Evolutionary conservation across 2,797 vertebrate species (phyloP).

Genomic region (Ammospiza maritima): DNA sequence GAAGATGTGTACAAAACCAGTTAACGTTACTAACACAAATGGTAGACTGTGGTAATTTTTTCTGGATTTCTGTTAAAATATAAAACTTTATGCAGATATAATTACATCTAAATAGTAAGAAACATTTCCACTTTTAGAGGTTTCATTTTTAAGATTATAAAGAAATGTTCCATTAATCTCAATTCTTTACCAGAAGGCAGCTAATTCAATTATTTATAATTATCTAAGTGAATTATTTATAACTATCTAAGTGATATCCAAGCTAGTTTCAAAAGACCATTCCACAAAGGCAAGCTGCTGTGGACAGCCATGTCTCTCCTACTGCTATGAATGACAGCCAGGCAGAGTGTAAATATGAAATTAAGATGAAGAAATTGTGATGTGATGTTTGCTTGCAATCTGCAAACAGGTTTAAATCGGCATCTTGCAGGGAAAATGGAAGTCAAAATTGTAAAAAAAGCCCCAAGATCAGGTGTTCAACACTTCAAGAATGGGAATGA

Average conservation of each 20-base stretch:
- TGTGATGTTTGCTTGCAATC: background rate
- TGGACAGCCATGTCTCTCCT: background rate
- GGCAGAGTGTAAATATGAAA: background rate
- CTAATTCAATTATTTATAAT: constrained; percentile 73
- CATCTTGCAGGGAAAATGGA: background rate
- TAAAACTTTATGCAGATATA: constrained; percentile 59
- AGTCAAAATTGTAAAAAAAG: background rate
- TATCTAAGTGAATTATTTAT: constrained; percentile 63
- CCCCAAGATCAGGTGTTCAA: background rate
- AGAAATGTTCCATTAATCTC: constrained; percentile 55
- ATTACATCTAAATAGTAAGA: constrained; percentile 37
- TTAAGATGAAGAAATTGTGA: constrained; percentile 7
- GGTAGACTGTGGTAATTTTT: background rate
- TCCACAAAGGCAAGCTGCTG: background rate
- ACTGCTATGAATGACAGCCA: background rate
- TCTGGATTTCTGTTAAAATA: constrained; percentile 54
- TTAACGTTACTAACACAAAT: constrained; percentile 1
- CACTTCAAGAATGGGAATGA: background rate
- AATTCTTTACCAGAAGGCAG: constrained; percentile 41
- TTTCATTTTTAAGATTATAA: constrained; percentile 70
- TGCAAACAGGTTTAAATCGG: background rate
- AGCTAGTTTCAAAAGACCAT: constrained; percentile 49
- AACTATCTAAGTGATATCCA: constrained; percentile 43
- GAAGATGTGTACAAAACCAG: background rate
- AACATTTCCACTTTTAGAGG: background rate